Evolutionary conservation across 2,113 vertebrate genomes (phyloP), one percentile per base, ranked within the genome.

Genomic region (Ranitomeya variabilis): DNA sequence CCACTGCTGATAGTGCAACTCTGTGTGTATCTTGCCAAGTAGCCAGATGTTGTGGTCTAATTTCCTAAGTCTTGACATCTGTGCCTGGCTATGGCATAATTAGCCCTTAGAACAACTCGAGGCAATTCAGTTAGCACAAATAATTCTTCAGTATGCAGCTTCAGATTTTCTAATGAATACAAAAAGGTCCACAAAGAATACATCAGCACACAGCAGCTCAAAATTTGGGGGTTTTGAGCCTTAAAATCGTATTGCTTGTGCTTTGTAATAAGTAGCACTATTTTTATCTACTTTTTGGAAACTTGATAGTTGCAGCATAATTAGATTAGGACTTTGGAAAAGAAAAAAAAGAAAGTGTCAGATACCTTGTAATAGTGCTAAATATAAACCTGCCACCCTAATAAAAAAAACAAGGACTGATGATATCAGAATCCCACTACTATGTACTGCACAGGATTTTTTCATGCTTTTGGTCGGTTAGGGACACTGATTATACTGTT

Each of bases 41-140:
- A 90, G 92, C 93, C 95, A 96, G 95, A 95, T 96, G 94, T 95
- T 94, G 90, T 89, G 89, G 84, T 83, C 88, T 88, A 93, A 88
- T 90, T 88, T 94, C 94, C 92, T 91, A 92, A 92, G 86, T 86
- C 74, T 92, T 92, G 92, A 92, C 94, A 95, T 94, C 94, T 95
- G 93, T 91, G 92, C 87, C 89, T 91, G 92, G 92, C 90, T 87
- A 77, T 88, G 81, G 59, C 51, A 89, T 69, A 85, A 69, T 66
- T 85, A 76, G 81, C 91, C 89, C 60, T 7, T 0, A 88, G 93
- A 90, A 71, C 0, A 1, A 91, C 92, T 90, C 0, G 45, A 87
- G 60, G 88, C 64, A 81, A n/a, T 80, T 64, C 37, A 74, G n/a
- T 86, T 26, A 83, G 71, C 59, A 66, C 59, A 59, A 37, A 76